Base-by-base conservation (phyloP, 1,140 invertebrate species). In the Leptonema lineaticorne region DNA sequence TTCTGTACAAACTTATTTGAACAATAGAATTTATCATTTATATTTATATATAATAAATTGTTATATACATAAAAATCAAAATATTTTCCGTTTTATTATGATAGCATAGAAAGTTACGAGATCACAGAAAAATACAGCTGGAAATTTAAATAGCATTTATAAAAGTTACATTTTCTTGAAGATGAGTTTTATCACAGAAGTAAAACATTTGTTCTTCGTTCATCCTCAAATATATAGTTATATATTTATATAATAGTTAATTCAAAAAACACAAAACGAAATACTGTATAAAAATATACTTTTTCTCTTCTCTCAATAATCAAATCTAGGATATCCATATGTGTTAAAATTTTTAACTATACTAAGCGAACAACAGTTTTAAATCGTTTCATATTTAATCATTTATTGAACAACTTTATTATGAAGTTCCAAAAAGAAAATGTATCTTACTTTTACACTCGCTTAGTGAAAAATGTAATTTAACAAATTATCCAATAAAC, bases 81-180 rank as follows among this genome's bases (percentile, higher is more conserved):
- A 69, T 67, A 68, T 72, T 69, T 72, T 63, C 63, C 63, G n/a
- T 7, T 60, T 67, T 59, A 65, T 59, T 63, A 58, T 18, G 67
- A 72, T 67, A 69, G 57, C n/a, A n/a, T 63, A 69, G 59, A 68
- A 67, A 69, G 64, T 79, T 78, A 81, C 78, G 79, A 83, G 81
- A 83, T 83, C 81, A 83, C 81, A 83, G 80, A 83, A 83, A 82
- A 83, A 82, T 82, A 81, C 82, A 83, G 81, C 80, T 82, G 79
- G 79, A 82, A 82, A 81, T 80, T 76, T 81, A 77, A 78, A 66
- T 66, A 72, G 59, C 62, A 16, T 67, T 69, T 64, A 60, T 62
- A 62, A 66, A 66, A 41, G 28, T 67, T 67, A 50, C 62, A 67
- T 63, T 59, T 65, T 68, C 71, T 68, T 45, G 65, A 65, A 59